Evolutionary conservation across 2,113 vertebrate genomes (phyloP).

Genomic region (Gymnogyps californianus): DNA sequence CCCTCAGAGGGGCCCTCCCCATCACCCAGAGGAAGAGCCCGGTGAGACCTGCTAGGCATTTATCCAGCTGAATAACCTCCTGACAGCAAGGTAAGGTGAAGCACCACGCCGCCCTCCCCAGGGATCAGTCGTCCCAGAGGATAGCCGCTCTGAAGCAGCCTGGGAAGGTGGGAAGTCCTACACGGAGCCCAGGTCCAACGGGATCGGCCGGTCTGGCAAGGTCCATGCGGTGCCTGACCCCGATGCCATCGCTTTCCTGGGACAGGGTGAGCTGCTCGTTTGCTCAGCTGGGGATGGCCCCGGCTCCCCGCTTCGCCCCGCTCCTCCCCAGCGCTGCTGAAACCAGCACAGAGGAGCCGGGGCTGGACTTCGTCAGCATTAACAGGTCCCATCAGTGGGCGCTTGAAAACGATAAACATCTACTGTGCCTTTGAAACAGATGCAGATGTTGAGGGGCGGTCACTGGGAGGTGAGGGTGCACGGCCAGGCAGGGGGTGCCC

Average conservation of each 20-base stretch:
- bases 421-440: not conserved
- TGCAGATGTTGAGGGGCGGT: not conserved
- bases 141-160: not conserved
- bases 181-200: accelerated
- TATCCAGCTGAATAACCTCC: not conserved
- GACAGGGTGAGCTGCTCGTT: not conserved
- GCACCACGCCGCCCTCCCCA: accelerated
- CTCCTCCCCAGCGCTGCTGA: not conserved
- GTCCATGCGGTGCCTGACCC: not conserved
- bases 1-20: not conserved
- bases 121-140: not conserved
- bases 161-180: not conserved
- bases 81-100: not conserved
- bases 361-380: not conserved
- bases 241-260: not conserved
- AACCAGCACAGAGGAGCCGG: accelerated
- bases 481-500: accelerated
- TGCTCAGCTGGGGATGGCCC: not conserved
- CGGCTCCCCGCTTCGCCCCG: accelerated
- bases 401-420: not conserved
- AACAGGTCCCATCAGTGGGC: not conserved
- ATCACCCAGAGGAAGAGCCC: not conserved
- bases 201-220: not conserved
- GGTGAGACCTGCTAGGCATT: accelerated
- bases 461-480: not conserved